Percentiles rank a stretch among this genome's conserved stretches.
Conservation (phyloP, 2,888 invertebrate genomes). For the Andrena flavipes region DNA sequence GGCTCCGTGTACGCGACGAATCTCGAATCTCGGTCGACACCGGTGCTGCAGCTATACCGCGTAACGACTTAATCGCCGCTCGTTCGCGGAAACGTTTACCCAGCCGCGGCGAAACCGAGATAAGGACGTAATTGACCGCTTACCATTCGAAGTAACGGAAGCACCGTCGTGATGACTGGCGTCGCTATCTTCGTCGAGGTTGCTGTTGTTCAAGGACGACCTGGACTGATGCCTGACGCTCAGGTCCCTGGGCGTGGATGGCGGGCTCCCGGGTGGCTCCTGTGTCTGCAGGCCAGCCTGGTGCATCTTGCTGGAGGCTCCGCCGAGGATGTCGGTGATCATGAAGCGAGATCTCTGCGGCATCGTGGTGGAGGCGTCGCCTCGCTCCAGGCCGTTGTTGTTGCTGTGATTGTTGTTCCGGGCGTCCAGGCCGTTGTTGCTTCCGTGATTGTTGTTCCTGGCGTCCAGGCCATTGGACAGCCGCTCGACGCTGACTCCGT, state of each 20-base stretch:
- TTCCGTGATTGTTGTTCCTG: slow-evolving; percentile 63
- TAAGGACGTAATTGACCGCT: slow-evolving; percentile 76
- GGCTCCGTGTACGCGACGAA: background rate
- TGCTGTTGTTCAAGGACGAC: slow-evolving; percentile 86
- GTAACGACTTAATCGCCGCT: slow-evolving; percentile 11
- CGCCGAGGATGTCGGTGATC: slow-evolving; percentile 94
- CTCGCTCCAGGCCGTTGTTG: slow-evolving; percentile 66
- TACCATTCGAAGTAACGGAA: slow-evolving; percentile 86
- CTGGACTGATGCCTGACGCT: slow-evolving; percentile 86
- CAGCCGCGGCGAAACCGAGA: slow-evolving; percentile 16
- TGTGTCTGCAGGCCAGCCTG: slow-evolving; percentile 77
- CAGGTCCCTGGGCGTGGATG: slow-evolving; percentile 87
- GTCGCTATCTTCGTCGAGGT: slow-evolving; percentile 86
- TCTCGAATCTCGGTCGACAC: background rate
- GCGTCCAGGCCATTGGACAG: slow-evolving; percentile 77
- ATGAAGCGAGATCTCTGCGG: slow-evolving; percentile 93
- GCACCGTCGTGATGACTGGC: slow-evolving; percentile 85
- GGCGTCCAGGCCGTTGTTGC: slow-evolving; percentile 74
- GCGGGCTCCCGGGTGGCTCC: slow-evolving; percentile 83
- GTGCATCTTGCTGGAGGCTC: slow-evolving; percentile 82
- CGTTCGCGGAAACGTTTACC: slow-evolving; percentile 34
- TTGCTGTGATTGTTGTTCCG: slow-evolving; percentile 64
- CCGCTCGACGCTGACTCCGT: slow-evolving; percentile 73
- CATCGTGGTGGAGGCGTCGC: slow-evolving; percentile 78
- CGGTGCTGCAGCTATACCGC: background rate